These are phyloP conservation scores for Hyaena hyaena DNA, from an alignment of 2,113 vertebrate species.

Conservation along the genomic window DNA sequence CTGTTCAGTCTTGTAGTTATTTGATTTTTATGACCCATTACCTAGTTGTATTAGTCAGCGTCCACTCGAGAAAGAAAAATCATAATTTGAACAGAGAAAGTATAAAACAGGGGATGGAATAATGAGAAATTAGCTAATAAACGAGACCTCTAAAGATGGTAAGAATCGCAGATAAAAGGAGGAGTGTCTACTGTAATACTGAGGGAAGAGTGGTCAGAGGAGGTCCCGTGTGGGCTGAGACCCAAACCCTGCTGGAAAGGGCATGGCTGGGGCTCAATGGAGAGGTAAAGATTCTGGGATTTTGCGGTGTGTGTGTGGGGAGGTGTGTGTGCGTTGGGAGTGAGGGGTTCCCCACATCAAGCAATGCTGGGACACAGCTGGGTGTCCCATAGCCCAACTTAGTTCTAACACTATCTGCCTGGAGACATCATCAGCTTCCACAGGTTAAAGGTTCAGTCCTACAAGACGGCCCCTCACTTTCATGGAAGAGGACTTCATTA, in stretches of 20 bases:
- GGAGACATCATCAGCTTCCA: neutral
- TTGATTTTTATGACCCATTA: conserved; percentile 28
- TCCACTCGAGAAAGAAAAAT: conserved; percentile 17
- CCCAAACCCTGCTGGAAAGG: neutral
- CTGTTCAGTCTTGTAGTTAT: neutral
- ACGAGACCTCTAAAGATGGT: neutral
- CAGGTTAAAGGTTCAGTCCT: neutral
- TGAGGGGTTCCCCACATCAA: neutral
- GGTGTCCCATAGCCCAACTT: neutral
- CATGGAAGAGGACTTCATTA: neutral
- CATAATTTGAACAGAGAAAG: conserved; percentile 18
- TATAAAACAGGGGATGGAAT: neutral
- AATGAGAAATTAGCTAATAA: neutral
- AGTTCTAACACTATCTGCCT: neutral
- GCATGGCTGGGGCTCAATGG: neutral
- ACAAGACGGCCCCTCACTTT: neutral
- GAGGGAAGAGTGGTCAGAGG: neutral
- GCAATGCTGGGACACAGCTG: neutral
- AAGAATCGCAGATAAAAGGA: neutral
- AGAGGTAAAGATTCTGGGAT: neutral
- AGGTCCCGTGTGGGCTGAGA: neutral
- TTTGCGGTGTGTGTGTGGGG: neutral
- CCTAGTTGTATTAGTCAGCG: conserved; percentile 25
- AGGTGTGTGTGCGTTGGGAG: too few species aligned
- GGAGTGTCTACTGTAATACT: neutral